These are phyloP conservation scores for Apeira syringaria DNA, from an alignment of 2,888 invertebrate genomes.

Conservation along the genomic window DNA sequence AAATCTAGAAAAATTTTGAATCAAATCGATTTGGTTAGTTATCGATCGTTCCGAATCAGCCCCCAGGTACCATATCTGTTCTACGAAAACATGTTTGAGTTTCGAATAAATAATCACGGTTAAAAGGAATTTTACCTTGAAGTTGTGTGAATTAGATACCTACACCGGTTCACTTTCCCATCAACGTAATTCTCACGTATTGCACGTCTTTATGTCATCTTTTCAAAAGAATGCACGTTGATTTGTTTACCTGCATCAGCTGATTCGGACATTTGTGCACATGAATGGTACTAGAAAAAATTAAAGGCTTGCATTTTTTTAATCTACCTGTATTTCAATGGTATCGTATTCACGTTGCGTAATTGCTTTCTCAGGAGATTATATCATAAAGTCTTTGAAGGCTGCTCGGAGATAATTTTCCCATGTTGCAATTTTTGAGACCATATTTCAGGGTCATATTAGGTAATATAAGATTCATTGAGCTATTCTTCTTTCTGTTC, in stretches of 20 bases:
- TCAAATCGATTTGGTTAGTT: too few species aligned
- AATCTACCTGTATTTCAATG: conserved; percentile 29
- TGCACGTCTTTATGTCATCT: conserved; percentile 27
- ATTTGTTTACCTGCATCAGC: conserved; percentile 53
- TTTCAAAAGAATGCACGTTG: conserved; percentile 24
- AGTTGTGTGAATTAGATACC: conserved; percentile 3
- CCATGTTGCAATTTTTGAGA: conserved; percentile 16
- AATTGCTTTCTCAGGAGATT: conserved; percentile 28
- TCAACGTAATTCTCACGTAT: conserved; percentile 31
- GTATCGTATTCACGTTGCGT: conserved; percentile 22
- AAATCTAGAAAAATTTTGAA: too few species aligned
- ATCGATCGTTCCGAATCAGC: too few species aligned
- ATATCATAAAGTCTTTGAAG: conserved; percentile 19
- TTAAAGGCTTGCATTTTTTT: conserved; percentile 26
- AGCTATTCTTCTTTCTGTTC: too few species aligned
- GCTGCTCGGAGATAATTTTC: conserved; percentile 15
- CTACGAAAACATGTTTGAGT: conserved; percentile 30
- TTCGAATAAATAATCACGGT: conserved; percentile 19
- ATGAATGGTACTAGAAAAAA: conserved; percentile 29
- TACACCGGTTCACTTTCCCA: conserved; percentile 23
- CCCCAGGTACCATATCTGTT: conserved; percentile 26
- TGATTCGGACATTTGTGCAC: conserved; percentile 42
- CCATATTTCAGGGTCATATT: too few species aligned
- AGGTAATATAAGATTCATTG: too few species aligned
- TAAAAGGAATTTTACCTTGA: conserved; percentile 19